Evolutionary conservation across 1,140 invertebrate species (phyloP), one percentile per base, ranked within the genome.

Genomic region (Platyscapa corneri): DNA sequence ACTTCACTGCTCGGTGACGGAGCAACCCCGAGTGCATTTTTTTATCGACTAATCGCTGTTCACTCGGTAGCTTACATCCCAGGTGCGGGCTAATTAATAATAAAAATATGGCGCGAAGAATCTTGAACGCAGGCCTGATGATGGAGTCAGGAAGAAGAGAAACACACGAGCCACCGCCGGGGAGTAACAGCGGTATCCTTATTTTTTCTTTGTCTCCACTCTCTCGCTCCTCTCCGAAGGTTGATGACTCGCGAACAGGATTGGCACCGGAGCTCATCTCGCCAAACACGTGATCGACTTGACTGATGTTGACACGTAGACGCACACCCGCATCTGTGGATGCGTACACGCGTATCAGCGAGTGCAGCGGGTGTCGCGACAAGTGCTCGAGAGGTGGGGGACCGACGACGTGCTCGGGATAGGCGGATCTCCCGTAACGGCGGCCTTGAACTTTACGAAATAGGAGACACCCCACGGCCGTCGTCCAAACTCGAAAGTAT

Each of bases 401-500:
- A 46, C 1, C 46, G 42, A 27, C 30, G n/a, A 18, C 27, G 30
- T 12, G n/a, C 0, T 7, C n/a, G 16, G 64, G 79, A 81, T 70
- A 70, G 72, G 82, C 8, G 72, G 49, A 83, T 83, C 72, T 76
- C 7, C 34, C 56, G 34, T n/a, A 10, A 6, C 84, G 87, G 72
- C 88, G 88, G 60, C 89, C 90, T 83, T 90, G 89, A 89, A 90
- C 89, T 90, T 87, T 87, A 70, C 76, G 87, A 87, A 91, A 88
- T 89, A 85, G 89, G 87, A 81, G 88, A 88, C 85, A 84, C 87
- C 82, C 87, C 88, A 89, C 89, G 87, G 87, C 87, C 39, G 42
- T 42, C 46, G 6, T 8, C 82, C 82, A 86, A 90, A 39, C 84
- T 88, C 84, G 87, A 90, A 88, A 76, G 87, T 92, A 90, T 91